Evolutionary conservation across 2,888 invertebrate genomes (phyloP).

Genomic region (Nomada flava): DNA sequence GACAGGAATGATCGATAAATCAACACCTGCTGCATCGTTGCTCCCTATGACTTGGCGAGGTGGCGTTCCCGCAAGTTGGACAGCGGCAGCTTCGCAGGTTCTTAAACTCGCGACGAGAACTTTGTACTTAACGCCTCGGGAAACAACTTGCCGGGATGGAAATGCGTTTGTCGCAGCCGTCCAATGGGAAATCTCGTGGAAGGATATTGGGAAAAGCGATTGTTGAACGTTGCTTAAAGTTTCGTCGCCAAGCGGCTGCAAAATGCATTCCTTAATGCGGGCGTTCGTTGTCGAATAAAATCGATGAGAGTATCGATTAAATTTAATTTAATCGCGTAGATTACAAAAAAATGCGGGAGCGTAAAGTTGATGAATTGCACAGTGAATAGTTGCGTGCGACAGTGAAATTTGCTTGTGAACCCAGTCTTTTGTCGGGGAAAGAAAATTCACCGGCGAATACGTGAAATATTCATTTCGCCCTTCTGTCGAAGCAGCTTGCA

Average conservation of each 20-base stretch:
- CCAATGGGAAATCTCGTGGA: neutral
- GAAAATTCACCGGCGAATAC: conserved; percentile 9
- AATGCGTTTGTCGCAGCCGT: conserved; percentile 34
- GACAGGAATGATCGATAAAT: conserved; percentile 7
- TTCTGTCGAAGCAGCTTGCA: conserved; percentile 3
- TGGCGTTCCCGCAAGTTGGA: conserved; percentile 17
- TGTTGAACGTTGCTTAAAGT: conserved; percentile 15
- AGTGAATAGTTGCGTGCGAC: neutral
- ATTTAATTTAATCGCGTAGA: too few species aligned
- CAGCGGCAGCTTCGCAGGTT: conserved; percentile 26
- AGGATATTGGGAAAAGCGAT: conserved; percentile 17
- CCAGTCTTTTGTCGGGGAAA: neutral
- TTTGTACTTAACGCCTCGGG: conserved; percentile 43
- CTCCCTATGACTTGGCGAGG: conserved; percentile 8
- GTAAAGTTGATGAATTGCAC: neutral
- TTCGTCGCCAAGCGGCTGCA: neutral
- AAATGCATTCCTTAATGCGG: neutral
- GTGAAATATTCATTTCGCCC: conserved; percentile 37
- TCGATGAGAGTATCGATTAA: too few species aligned
- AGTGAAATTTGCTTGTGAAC: conserved; percentile 11
- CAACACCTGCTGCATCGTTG: conserved; percentile 33
- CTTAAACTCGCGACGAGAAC: conserved; percentile 36
- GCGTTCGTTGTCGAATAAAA: neutral
- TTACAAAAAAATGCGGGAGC: too few species aligned
- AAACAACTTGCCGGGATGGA: conserved; percentile 11